phyloP scores from a whole-genome alignment of 2,888 invertebrate species.

The Ferdinandea cuprea region DNA sequence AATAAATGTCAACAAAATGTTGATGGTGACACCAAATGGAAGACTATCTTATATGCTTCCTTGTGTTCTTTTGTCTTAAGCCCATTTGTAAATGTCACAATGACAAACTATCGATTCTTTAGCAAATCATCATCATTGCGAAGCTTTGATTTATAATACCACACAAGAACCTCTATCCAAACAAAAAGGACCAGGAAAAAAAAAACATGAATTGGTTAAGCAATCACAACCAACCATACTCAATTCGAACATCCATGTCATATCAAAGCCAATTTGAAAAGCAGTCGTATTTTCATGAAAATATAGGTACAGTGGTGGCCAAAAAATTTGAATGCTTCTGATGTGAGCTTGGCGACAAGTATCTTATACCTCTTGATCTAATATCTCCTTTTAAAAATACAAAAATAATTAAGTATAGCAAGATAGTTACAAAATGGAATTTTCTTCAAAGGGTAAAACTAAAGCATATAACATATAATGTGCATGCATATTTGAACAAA shows the following conservation, averaged over 20 bases:
- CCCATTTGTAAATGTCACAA: slow-evolving; percentile 66
- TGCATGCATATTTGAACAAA: too few species aligned
- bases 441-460: too few species aligned
- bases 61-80: background rate
- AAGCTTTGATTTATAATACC: slow-evolving; percentile 58
- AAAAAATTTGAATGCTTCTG: too few species aligned
- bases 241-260: slow-evolving; percentile 42
- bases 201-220: slow-evolving; percentile 31
- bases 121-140: slow-evolving; percentile 67
- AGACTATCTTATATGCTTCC: background rate
- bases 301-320: too few species aligned
- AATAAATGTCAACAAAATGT: slow-evolving; percentile 60
- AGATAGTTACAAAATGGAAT: too few species aligned
- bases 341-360: too few species aligned
- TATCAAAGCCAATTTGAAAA: slow-evolving; percentile 36
- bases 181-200: background rate
- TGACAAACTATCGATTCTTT: slow-evolving; percentile 66
- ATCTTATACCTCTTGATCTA: too few species aligned
- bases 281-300: slow-evolving; percentile 13
- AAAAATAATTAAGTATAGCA: too few species aligned
- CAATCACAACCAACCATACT: slow-evolving; percentile 30
- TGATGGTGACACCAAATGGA: slow-evolving; percentile 43
- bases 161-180: slow-evolving; percentile 23
- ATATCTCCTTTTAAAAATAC: too few species aligned
- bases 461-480: too few species aligned